Evolutionary conservation across 53 echinoderm and acorn worm species (phyloP).

Genomic region (Echinarachnius parma): DNA sequence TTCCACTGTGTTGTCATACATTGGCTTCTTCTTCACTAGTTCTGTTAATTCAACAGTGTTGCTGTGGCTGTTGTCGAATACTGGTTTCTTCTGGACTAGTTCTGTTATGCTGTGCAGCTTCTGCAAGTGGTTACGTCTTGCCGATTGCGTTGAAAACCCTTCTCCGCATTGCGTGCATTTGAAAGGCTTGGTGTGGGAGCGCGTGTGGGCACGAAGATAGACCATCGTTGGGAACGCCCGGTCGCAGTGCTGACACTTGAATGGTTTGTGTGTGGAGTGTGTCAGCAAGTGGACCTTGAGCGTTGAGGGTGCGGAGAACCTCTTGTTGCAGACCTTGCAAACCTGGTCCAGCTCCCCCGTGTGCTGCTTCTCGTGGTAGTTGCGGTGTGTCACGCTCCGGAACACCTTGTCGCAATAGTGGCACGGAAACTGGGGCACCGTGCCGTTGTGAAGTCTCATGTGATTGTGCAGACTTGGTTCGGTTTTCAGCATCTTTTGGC

Average conservation of each 20-base stretch:
- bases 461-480: neutral
- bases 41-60: too few species aligned
- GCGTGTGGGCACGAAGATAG: slow-evolving; percentile 17
- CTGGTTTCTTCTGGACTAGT: too few species aligned
- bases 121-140: slow-evolving; percentile 6
- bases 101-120: slow-evolving; percentile 13
- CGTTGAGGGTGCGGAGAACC: neutral
- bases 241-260: neutral
- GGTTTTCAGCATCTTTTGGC: neutral
- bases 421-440: neutral
- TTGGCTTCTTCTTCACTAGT: too few species aligned
- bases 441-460: neutral
- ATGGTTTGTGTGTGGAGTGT: slow-evolving; percentile 11
- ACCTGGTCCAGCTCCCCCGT: slow-evolving; percentile 12
- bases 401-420: slow-evolving; percentile 7
- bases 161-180: slow-evolving; percentile 20
- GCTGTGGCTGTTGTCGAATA: too few species aligned
- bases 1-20: too few species aligned
- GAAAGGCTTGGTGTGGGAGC: slow-evolving; percentile 29
- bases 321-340: slow-evolving; percentile 9
- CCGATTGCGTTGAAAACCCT: neutral
- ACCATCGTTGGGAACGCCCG: neutral
- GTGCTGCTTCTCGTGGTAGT: slow-evolving; percentile 18
- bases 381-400: slow-evolving; percentile 8
- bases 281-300: slow-evolving; percentile 24